Conservation (phyloP, 2,888 invertebrate genomes). For the Corbicula japonica region DNA sequence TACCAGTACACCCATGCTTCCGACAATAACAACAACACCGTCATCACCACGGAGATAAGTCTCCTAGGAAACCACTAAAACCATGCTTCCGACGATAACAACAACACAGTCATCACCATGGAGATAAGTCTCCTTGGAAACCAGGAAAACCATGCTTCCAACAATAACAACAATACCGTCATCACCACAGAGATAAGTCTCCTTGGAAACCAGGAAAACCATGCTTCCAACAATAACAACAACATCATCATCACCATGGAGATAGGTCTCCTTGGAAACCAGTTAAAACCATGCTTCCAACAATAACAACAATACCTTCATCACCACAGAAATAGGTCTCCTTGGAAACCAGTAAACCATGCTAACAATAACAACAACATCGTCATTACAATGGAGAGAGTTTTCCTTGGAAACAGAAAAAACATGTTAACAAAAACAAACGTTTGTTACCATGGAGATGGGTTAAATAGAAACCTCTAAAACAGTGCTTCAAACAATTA, state of each 20-base stretch:
- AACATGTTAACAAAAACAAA: not conserved
- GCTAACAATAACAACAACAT: not conserved
- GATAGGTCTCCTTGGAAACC: not conserved
- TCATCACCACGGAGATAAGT: conserved; percentile 23
- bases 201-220: conserved; percentile 20
- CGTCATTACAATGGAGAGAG: too few species aligned
- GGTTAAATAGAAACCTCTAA: too few species aligned
- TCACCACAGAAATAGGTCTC: too few species aligned
- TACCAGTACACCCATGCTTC: conserved; percentile 27
- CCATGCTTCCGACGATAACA: conserved; percentile 30
- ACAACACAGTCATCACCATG: conserved; percentile 29
- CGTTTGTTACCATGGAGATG: not conserved
- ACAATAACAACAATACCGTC: conserved; percentile 31
- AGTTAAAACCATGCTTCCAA: not conserved
- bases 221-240: conserved; percentile 31
- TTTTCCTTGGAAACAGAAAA: too few species aligned
- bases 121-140: conserved; percentile 20
- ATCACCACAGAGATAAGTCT: conserved; percentile 16
- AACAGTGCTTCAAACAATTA: too few species aligned
- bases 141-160: conserved; percentile 22
- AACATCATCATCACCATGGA: conserved; percentile 16
- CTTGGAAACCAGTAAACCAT: not conserved
- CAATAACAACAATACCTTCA: too few species aligned
- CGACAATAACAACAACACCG: conserved; percentile 33
- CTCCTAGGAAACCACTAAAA: conserved; percentile 10